Evolutionary conservation across 2,797 vertebrate species (phyloP).

Genomic region (Chrysocyon brachyurus): DNA sequence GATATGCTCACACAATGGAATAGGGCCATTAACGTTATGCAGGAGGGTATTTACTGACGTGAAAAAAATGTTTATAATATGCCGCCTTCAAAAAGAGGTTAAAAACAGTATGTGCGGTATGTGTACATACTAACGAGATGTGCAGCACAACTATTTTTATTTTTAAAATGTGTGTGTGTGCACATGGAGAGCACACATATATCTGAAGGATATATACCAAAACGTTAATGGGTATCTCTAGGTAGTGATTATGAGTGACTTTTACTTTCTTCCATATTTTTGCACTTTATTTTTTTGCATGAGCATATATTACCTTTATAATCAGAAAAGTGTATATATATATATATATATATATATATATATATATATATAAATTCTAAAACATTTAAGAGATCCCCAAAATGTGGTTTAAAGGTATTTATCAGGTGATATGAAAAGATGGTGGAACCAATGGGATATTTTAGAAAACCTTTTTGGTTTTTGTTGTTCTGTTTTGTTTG

Average conservation of each 20-base stretch:
- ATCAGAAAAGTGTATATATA: neutral
- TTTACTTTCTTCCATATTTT: conserved; percentile 28
- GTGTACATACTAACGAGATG: neutral
- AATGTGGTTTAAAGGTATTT: neutral
- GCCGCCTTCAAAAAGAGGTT: neutral
- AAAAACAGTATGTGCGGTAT: neutral
- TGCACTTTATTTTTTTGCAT: neutral
- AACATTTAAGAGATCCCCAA: conserved; percentile 29
- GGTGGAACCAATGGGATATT: neutral
- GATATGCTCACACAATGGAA: neutral
- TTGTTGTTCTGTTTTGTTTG: neutral
- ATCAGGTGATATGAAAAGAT: neutral
- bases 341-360: neutral
- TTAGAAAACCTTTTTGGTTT: neutral
- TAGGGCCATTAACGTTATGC: neutral
- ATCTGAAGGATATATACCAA: neutral
- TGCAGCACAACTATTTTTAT: neutral
- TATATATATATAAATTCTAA: neutral
- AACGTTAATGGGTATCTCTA: neutral
- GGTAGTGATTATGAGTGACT: neutral
- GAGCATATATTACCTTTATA: neutral
- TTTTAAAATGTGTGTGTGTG: neutral
- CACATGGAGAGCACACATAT: neutral
- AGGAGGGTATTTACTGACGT: neutral
- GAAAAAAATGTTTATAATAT: neutral